Evolutionary conservation across 37 sponge, comb jelly and placozoan genomes (phyloP), one percentile per base, ranked within the genome.

Genomic region (Cladorhizidae sp.): DNA sequence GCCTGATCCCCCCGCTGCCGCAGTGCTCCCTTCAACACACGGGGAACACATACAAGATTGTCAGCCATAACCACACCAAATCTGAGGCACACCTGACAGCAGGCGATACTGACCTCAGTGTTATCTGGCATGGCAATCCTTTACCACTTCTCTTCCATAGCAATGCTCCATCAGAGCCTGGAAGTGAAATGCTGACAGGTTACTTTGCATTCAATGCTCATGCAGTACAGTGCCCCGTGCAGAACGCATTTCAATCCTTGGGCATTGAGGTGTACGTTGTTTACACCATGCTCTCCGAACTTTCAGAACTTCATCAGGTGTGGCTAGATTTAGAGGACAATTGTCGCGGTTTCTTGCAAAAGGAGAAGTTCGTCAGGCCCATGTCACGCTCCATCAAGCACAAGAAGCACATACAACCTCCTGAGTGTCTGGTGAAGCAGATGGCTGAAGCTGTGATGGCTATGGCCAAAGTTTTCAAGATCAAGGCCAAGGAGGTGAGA

Each of bases 131-230:
- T 65, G 77, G 54, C 5, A 11, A 65, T 31, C 17, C 36, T 31
- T 33, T 45, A 45, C 81, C 87, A 74, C 33, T 80, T 23, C 72
- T 77, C 23, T 12, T 22, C 70, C 40, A 39, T 2, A 32, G 0
- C 6, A 3, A 26, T 1, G 54, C 38, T 54, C 15, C 52, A 23
- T 43, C 61, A n/a, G 29, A 9, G 55, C 12, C 18, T 18, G 37
- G 36, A 40, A 37, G 43, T n/a, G 68, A 67, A 38, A 74, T 2
- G 15, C 11, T 84, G 20, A 17, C 76, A 0, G 70, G 78, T 14
- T 76, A 71, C 37, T 72, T 85, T 78, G 86, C 73, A 43, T 25
- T 78, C 21, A 85, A 85, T 65, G 1, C 0, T 23, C 72, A 61
- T 32, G 33, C 73, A 7, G 61, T 84, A 18, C 49, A 8, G 28